Conservation (phyloP, 2,797 vertebrate genomes). For the Siniperca obscura region DNA sequence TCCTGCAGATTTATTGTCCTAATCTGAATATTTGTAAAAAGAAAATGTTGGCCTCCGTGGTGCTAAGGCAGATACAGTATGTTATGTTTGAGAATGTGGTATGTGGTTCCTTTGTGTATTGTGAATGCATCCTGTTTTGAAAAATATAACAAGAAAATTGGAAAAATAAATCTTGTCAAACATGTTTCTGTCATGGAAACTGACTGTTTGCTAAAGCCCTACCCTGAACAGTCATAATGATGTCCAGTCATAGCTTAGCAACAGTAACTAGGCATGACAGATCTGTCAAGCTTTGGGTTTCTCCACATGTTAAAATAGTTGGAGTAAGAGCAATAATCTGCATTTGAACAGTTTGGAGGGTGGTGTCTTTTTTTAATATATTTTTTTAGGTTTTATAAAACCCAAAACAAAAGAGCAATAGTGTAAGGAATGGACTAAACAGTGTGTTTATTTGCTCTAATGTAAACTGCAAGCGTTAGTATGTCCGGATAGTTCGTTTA, state of each 20-base stretch:
- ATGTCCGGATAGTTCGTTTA: neutral
- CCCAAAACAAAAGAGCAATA: neutral
- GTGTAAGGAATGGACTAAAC: neutral
- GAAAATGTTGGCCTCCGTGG: conserved; percentile 41
- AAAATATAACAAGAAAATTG: conserved; percentile 16
- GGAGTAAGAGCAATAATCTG: neutral
- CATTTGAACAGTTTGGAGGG: neutral
- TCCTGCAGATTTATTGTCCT: conserved; percentile 68
- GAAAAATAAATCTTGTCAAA: neutral
- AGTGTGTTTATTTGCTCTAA: neutral
- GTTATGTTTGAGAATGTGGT: conserved; percentile 17
- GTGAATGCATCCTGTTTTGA: conserved; percentile 29
- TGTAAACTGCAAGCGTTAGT: neutral
- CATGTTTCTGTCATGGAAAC: conserved; percentile 8
- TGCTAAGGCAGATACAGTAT: conserved; percentile 29
- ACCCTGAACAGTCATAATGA: too few species aligned
- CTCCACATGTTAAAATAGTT: neutral
- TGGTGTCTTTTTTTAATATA: neutral
- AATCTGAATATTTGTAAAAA: conserved; percentile 61
- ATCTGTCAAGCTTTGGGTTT: neutral
- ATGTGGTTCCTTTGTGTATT: conserved; percentile 33
- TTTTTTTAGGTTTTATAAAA: conserved; percentile 1
- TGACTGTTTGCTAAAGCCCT: neutral
- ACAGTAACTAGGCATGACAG: neutral
- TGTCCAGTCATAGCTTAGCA: neutral